Conservation (phyloP, 2,888 invertebrate genomes). For the Athetis lepigone region DNA sequence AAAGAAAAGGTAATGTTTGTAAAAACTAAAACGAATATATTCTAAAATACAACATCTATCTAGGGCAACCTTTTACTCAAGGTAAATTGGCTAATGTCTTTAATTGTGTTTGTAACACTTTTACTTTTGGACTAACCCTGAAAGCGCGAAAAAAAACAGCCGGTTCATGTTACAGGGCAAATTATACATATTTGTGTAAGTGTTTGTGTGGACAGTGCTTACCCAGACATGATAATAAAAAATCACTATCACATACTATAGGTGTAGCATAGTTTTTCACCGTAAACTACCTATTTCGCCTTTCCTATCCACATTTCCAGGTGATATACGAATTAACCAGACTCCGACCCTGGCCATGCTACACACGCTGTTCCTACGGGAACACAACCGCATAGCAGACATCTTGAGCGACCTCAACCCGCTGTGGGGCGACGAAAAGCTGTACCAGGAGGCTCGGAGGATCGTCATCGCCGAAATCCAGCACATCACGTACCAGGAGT, state of each 20-base stretch:
- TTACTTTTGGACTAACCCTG: no score
- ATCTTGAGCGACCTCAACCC: slow-evolving; percentile 89
- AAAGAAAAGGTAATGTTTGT: not conserved
- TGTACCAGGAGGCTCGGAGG: slow-evolving; percentile 90
- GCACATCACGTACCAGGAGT: slow-evolving; percentile 91
- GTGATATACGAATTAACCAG: slow-evolving; percentile 89
- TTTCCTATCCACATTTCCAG: slow-evolving; percentile 67
- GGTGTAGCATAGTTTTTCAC: not conserved
- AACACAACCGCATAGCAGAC: slow-evolving; percentile 90
- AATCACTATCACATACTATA: no score
- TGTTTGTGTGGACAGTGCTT: no score
- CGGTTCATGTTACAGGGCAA: no score
- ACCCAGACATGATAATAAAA: no score
- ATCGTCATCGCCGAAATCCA: slow-evolving; percentile 91
- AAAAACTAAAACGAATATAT: not conserved
- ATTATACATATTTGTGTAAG: no score
- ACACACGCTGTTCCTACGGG: slow-evolving; percentile 88
- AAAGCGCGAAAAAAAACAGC: no score
- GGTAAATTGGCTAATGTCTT: no score
- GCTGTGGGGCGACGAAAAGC: slow-evolving; percentile 89
- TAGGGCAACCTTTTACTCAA: not conserved
- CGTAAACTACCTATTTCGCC: not conserved
- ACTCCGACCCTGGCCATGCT: slow-evolving; percentile 88
- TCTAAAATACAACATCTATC: not conserved
- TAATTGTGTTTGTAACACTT: no score